Conservation (phyloP, 2,113 vertebrate species). For the Microcebus tavaratra region DNA sequence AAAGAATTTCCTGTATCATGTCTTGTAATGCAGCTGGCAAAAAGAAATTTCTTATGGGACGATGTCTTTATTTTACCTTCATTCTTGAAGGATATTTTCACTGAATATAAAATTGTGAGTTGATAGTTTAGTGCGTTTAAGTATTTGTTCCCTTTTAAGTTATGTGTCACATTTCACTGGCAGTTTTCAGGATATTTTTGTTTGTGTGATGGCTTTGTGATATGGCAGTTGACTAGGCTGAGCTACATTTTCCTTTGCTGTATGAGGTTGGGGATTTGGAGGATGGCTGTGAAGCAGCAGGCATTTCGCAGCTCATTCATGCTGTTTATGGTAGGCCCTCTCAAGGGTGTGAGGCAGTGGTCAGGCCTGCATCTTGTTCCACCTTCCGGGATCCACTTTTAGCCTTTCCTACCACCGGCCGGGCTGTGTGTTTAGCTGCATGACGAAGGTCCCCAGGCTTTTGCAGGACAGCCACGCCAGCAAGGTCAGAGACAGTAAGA, state of each 20-base stretch:
- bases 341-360: fast-evolving
- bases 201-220: not conserved
- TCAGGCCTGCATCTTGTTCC: not conserved
- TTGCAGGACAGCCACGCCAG: not conserved
- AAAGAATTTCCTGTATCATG: not conserved
- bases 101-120: not conserved
- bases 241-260: not conserved
- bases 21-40: not conserved
- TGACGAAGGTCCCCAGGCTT: not conserved
- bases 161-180: not conserved
- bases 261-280: not conserved
- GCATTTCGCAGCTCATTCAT: not conserved
- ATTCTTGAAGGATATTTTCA: not conserved
- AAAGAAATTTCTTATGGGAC: not conserved
- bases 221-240: not conserved
- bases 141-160: not conserved
- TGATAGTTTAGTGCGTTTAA: not conserved
- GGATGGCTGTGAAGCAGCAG: not conserved
- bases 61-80: not conserved
- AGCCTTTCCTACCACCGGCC: not conserved
- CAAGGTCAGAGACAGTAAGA: not conserved
- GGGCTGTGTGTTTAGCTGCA: too few relatives aligned
- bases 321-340: not conserved
- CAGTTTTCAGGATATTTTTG: not conserved
- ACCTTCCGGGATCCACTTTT: fast-evolving